Evolutionary conservation across 92 coral and sea anemone species (phyloP).

Genomic region (Zoanthus gigantus): DNA sequence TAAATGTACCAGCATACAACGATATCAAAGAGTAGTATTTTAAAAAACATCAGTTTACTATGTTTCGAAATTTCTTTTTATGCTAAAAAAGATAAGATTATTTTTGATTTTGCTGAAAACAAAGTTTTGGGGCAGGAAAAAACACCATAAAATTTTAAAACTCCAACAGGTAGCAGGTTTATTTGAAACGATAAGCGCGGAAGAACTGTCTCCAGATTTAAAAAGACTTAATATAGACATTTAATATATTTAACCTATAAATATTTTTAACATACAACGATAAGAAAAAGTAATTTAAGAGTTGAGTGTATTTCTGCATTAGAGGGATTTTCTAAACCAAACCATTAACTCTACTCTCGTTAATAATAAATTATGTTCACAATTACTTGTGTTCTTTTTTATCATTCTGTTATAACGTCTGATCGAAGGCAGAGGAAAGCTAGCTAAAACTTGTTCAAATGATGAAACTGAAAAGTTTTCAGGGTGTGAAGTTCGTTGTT

Average conservation of each 20-base stretch:
- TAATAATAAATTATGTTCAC: not conserved
- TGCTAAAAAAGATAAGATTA: not conserved
- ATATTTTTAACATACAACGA: not conserved
- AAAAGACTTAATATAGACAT: not conserved
- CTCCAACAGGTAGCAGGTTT: not conserved
- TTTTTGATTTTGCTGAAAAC: not conserved
- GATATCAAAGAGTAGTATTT: not conserved
- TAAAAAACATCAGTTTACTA: not conserved
- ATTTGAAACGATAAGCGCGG: not conserved
- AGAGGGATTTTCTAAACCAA: not conserved
- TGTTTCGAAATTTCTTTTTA: not conserved
- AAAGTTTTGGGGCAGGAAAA: not conserved
- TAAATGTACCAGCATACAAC: too few relatives aligned
- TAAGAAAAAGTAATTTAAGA: not conserved
- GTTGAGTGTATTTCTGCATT: not conserved
- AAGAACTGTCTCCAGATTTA: not conserved
- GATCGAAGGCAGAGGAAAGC: not conserved
- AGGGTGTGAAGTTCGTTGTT: not conserved
- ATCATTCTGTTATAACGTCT: not conserved
- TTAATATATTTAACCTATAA: not conserved
- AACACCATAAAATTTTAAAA: slow-evolving; percentile 22
- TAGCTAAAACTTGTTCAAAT: not conserved
- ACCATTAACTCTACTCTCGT: not conserved
- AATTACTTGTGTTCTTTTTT: not conserved
- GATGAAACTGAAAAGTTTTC: not conserved